Evolutionary conservation across 2,888 invertebrate genomes (phyloP).

Genomic region (Ernsta delagoae): DNA sequence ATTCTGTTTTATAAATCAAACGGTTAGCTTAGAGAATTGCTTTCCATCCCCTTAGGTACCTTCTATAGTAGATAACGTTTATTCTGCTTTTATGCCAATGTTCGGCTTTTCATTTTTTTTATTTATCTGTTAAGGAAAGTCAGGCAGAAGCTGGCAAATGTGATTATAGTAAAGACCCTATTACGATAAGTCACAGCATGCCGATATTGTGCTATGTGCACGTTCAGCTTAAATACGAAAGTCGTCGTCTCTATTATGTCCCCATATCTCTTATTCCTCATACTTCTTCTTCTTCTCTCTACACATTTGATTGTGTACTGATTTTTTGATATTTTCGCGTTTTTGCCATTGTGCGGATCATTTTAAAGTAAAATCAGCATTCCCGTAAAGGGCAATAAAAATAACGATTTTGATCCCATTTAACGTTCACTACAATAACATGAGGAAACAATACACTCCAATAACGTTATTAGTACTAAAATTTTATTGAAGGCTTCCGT

Average conservation of each 20-base stretch:
- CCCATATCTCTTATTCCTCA: too few relatives aligned
- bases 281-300: too few relatives aligned
- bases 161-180: too few relatives aligned
- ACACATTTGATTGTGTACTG: too few relatives aligned
- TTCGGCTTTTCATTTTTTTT: neutral
- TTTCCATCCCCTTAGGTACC: neutral
- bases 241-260: too few relatives aligned
- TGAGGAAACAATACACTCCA: slow-evolving; percentile 32
- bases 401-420: neutral
- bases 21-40: slow-evolving; percentile 37
- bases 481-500: slow-evolving; percentile 39
- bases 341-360: neutral
- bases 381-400: neutral
- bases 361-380: neutral
- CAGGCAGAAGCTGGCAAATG: too few relatives aligned
- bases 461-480: slow-evolving; percentile 40
- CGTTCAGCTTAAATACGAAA: too few relatives aligned
- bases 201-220: too few relatives aligned
- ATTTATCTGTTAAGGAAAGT: neutral
- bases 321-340: neutral
- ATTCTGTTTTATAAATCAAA: slow-evolving; percentile 65
- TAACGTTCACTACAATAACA: slow-evolving; percentile 17
- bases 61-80: neutral
- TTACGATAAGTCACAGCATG: too few relatives aligned
- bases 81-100: neutral